Conservation (phyloP, 35 echinoderm and acorn worm species). For the Hemicentrotus pulcherrimus region DNA sequence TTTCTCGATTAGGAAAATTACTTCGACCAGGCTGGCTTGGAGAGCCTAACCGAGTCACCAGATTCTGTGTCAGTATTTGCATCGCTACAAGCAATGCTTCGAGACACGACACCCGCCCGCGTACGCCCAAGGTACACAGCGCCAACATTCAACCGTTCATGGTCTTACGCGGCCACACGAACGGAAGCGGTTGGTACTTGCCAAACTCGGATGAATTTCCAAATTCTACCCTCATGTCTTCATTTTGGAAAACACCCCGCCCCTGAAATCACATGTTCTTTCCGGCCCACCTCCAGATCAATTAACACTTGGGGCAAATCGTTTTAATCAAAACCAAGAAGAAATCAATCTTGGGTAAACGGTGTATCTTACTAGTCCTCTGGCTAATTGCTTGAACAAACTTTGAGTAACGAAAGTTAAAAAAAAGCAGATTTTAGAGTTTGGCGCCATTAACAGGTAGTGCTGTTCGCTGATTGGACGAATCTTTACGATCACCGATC, state of each 20-base stretch:
- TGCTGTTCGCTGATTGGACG: conserved; percentile 14
- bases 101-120: conserved; percentile 37
- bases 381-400: conserved; percentile 46
- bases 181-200: conserved; percentile 18
- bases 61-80: conserved; percentile 22
- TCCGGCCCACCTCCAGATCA: conserved; percentile 50
- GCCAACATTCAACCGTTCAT: not conserved
- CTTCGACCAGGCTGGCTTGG: not conserved
- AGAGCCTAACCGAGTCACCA: conserved; percentile 1
- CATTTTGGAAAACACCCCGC: conserved; percentile 33
- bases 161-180: conserved; percentile 39
- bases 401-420: conserved; percentile 4
- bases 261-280: conserved; percentile 43
- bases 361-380: conserved; percentile 40
- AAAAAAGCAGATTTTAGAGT: not conserved
- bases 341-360: conserved; percentile 19
- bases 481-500: not conserved
- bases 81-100: conserved; percentile 26
- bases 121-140: not conserved
- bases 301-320: conserved; percentile 34
- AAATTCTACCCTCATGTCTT: not conserved
- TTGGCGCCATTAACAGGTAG: conserved; percentile 7
- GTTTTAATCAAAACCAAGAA: conserved; percentile 24
- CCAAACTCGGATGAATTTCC: conserved; percentile 34
- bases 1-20: conserved; percentile 11